Evolutionary conservation across 2,888 invertebrate species (phyloP), one percentile per base, ranked within the genome.

Genomic region (Fragum fragum): DNA sequence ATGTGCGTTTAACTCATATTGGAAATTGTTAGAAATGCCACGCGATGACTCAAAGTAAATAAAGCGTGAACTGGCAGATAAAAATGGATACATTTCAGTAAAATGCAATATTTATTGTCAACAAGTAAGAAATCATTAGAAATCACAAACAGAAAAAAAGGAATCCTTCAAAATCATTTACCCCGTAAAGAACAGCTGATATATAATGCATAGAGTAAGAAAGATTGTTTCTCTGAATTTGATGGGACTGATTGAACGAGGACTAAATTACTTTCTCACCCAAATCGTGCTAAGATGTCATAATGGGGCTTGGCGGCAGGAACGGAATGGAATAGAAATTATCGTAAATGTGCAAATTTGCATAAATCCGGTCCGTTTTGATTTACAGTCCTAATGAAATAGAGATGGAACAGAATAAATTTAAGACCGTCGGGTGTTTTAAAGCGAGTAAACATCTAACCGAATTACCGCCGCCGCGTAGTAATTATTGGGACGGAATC

Each of bases 201-300:
- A 42, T 42, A 66, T 42, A 39, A 66, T 66, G 66, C 66, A 42
- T 42, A 66, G 66, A n/a, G 68, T 18, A 7, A 23, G 66, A 66
- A 42, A 42, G 66, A 66, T 66, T 66, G 32, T 36, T 66, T 42
- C 66, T 42, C 42, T 23, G 42, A 42, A 84, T 82, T 79, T 84
- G 84, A 87, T 87, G 83, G 79, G 73, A 72, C 77, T 85, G 86
- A 88, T 88, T 83, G 88, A 85, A 79, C 75, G 79, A 77, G 77
- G 74, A 74, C 76, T 76, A 84, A 83, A 88, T 88, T 88, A 82
- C 69, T 82, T 86, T 85, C 84, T 74, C 85, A 73, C 85, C 75
- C 73, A 11, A 32, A 68, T 63, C 71, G 53, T 80, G 78, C 73
- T 42, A 66, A 36, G 78, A 63, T 75, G 74, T 70, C 78, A 78